Conservation (phyloP, 1,140 invertebrate genomes). For the Nasonia giraulti region DNA sequence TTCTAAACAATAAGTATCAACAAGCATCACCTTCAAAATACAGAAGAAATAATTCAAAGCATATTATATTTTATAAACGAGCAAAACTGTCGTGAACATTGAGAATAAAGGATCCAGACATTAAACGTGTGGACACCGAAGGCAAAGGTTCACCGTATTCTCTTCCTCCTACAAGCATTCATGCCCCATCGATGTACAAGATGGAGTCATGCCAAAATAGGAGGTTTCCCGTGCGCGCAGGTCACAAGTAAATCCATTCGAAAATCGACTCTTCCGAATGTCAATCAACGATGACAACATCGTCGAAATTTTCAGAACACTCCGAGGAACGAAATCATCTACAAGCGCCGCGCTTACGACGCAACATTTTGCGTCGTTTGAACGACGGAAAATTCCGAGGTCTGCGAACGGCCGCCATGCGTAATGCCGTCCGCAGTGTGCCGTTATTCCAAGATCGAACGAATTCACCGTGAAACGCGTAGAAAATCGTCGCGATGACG, state of each 20-base stretch:
- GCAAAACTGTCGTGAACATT: constrained; percentile 77
- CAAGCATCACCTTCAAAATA: background rate
- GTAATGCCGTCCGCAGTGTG: too few relatives aligned
- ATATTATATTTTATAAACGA: constrained; percentile 30
- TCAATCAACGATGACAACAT: background rate
- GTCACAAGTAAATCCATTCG: background rate
- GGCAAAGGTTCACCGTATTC: constrained; percentile 78
- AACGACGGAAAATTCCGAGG: background rate
- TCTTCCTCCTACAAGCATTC: constrained; percentile 84
- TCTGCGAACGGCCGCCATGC: background rate
- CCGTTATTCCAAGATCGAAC: background rate
- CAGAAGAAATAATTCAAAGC: background rate
- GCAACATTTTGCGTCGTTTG: background rate
- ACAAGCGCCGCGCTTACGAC: background rate
- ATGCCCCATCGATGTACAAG: constrained; percentile 78
- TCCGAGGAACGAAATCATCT: background rate
- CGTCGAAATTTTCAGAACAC: background rate
- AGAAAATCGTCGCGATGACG: background rate
- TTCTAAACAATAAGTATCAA: too few relatives aligned
- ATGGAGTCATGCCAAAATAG: constrained; percentile 84
- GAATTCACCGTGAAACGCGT: too few relatives aligned
- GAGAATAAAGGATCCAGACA: constrained; percentile 82
- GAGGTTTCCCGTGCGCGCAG: constrained; percentile 70
- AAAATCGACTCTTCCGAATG: background rate
- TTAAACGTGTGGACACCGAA: constrained; percentile 82